Evolutionary conservation across 2,797 vertebrate species (phyloP).

Genomic region (Phrynocephalus guinanensis): DNA sequence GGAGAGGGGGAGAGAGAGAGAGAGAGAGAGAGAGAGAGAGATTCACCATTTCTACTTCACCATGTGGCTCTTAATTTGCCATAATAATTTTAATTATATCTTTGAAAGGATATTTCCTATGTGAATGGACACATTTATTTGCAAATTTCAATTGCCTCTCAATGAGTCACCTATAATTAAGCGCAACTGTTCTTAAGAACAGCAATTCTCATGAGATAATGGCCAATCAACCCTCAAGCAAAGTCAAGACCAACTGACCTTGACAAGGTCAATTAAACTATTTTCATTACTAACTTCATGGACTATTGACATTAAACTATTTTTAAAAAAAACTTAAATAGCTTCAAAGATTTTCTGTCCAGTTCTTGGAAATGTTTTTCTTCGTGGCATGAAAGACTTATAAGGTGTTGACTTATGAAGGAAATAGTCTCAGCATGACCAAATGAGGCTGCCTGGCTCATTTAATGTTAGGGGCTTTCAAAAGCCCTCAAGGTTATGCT

Average conservation of each 20-base stretch:
- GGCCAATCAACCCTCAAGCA: background rate
- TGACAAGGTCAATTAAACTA: background rate
- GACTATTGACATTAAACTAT: background rate
- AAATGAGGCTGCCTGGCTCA: background rate
- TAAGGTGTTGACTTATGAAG: background rate
- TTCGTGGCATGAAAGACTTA: background rate
- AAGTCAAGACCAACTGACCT: constrained; percentile 29
- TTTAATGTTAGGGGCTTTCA: background rate
- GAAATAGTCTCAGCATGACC: background rate
- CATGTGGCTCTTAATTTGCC: background rate
- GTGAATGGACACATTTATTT: constrained; percentile 6
- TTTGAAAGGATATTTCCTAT: constrained; percentile 28
- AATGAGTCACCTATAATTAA: constrained; percentile 9
- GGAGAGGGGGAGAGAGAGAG: background rate
- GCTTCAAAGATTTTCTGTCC: background rate
- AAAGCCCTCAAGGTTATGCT: background rate
- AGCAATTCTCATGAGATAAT: background rate
- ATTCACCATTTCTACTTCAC: background rate
- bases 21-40: background rate
- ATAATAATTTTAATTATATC: constrained; percentile 11
- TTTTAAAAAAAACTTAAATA: background rate
- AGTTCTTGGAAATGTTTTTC: constrained; percentile 4
- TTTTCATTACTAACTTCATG: background rate
- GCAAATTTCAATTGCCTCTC: constrained; percentile 5
- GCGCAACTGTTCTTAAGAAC: background rate